phyloP scores from a whole-genome alignment of 2,797 vertebrate species.

The Lithobates pipiens region DNA sequence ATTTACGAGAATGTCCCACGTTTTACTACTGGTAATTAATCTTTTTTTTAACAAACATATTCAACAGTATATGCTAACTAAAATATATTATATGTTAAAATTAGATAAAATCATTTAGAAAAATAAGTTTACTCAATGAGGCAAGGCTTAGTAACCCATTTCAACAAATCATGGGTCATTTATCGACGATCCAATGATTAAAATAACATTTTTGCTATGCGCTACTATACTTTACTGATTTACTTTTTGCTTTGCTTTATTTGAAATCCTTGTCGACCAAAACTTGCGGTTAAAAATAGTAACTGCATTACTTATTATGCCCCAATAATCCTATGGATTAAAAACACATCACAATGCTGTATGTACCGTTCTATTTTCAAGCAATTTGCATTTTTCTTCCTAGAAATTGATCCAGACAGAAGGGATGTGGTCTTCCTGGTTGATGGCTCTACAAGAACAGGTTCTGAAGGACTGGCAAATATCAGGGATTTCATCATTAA shows the following conservation, averaged over 20 bases:
- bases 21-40: background rate
- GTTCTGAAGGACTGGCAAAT: slow-evolving; percentile 77
- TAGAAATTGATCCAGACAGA: slow-evolving; percentile 74
- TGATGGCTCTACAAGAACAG: slow-evolving; percentile 86
- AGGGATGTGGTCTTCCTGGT: slow-evolving; percentile 92
- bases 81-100: background rate
- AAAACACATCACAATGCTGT: background rate
- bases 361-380: background rate
- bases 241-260: too few species aligned
- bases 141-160: too few species aligned
- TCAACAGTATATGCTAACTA: background rate
- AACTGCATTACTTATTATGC: too few species aligned
- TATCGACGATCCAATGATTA: too few species aligned
- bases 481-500: slow-evolving; percentile 89
- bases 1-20: slow-evolving; percentile 62
- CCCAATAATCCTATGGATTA: background rate
- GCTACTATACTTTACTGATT: too few species aligned
- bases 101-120: background rate
- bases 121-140: background rate
- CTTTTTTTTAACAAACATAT: slow-evolving; percentile 1
- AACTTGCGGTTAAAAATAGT: too few species aligned
- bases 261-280: too few species aligned
- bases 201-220: too few species aligned
- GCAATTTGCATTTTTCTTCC: background rate
- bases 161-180: too few species aligned